Conservation (phyloP, 2,888 invertebrate species). For the Harpagoxenus sublaevis region DNA sequence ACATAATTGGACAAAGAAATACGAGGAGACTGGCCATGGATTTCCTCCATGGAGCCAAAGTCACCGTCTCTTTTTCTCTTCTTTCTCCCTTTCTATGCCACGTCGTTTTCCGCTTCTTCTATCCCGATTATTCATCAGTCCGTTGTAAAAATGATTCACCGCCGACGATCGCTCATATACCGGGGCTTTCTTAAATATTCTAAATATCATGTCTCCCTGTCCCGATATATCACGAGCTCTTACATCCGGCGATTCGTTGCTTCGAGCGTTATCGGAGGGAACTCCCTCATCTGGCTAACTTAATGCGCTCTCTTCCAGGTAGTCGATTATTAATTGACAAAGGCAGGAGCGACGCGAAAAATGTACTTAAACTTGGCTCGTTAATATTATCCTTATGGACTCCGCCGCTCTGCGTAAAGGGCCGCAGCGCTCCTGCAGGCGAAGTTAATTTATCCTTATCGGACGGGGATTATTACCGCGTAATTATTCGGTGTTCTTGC, state of each 20-base stretch:
- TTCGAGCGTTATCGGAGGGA: slow-evolving; percentile 54
- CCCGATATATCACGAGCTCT: slow-evolving; percentile 63
- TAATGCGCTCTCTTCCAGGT: slow-evolving; percentile 41
- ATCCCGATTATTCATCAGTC: slow-evolving; percentile 63
- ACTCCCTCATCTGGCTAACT: slow-evolving; percentile 1
- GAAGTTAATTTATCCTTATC: slow-evolving; percentile 57
- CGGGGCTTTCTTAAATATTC: slow-evolving; percentile 66
- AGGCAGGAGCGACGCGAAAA: slow-evolving; percentile 57
- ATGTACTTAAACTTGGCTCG: slow-evolving; percentile 69
- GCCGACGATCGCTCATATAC: slow-evolving; percentile 57
- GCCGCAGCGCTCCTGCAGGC: slow-evolving; percentile 34
- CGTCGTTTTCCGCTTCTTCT: background rate
- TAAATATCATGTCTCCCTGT: slow-evolving; percentile 55
- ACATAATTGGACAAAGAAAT: slow-evolving; percentile 79
- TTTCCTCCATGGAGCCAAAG: slow-evolving; percentile 55
- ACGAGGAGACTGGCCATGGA: slow-evolving; percentile 70
- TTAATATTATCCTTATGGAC: slow-evolving; percentile 67
- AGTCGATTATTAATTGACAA: slow-evolving; percentile 73
- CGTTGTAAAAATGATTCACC: slow-evolving; percentile 77
- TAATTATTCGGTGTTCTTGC: slow-evolving; percentile 50
- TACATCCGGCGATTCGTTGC: slow-evolving; percentile 16
- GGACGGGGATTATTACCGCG: slow-evolving; percentile 55
- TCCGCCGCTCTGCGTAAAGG: slow-evolving; percentile 44
- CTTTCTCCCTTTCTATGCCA: background rate
- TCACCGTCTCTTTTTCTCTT: slow-evolving; percentile 54